phyloP scores from a whole-genome alignment of 64 coral and sea anemone genomes.

The Stylophora pistillata region DNA sequence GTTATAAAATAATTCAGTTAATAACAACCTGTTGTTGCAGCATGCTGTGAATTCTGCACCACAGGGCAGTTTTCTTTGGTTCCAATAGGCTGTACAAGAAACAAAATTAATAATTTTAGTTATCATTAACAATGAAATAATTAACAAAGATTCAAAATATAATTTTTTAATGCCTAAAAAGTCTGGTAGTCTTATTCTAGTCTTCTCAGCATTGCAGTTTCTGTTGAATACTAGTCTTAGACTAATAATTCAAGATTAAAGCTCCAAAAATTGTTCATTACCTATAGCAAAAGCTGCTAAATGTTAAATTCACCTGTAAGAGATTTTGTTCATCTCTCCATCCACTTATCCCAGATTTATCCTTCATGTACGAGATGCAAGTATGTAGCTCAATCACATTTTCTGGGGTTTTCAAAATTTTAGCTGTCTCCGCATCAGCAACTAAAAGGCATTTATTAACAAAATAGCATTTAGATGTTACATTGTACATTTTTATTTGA shows the following conservation, averaged over 20 bases:
- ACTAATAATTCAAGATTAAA: neutral
- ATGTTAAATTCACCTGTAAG: slow-evolving; percentile 4
- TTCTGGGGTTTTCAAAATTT: slow-evolving; percentile 29
- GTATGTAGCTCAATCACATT: slow-evolving; percentile 43
- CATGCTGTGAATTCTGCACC: too few species aligned
- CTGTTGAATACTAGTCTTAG: too few species aligned
- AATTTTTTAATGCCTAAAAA: too few species aligned
- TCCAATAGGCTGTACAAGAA: neutral
- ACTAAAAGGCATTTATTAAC: slow-evolving; percentile 17
- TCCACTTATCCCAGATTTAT: slow-evolving; percentile 48
- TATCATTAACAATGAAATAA: neutral
- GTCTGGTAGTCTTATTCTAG: too few species aligned
- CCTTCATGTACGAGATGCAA: slow-evolving; percentile 48
- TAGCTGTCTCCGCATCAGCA: slow-evolving; percentile 19
- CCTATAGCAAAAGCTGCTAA: neutral
- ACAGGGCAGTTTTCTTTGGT: too few species aligned
- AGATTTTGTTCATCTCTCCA: slow-evolving; percentile 39
- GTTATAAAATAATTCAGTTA: too few species aligned
- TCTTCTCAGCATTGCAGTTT: too few species aligned
- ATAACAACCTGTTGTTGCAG: too few species aligned
- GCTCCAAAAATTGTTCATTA: neutral
- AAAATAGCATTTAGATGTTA: too few species aligned
- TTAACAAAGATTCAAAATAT: too few species aligned
- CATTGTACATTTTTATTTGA: too few species aligned
- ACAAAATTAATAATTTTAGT: neutral